Evolutionary conservation across 2,797 vertebrate species (phyloP), one percentile per base, ranked within the genome.

Genomic region (Sorex maritimensis): DNA sequence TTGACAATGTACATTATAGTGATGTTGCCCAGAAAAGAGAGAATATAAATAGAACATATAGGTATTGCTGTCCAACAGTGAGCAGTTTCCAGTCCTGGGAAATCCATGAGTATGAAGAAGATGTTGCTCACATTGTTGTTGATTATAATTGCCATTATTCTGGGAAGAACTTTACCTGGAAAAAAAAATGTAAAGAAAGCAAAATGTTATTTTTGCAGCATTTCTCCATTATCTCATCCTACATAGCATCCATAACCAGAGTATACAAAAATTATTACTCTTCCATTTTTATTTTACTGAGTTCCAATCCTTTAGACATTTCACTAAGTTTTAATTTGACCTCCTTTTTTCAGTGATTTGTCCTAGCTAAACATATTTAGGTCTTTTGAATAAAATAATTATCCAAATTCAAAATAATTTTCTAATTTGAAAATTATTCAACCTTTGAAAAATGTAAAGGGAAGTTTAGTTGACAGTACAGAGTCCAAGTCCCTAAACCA

Each of bases 21-120:
- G 44, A 94, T 41, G 15, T 97, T 97, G n/a, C 95, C 95, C 10
- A 96, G 15, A 17, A 94, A 67, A 49, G 95, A 95, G 12, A 96
- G 90, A 72, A 82, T 6, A 52, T 95, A 97, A 52, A 95, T 82
- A 14, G 41, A 44, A 38, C 93, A 97, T 26, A 95, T 13, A 65
- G 91, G 93, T 68, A 96, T 10, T n/a, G 95, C 92, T 52, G 93
- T 95, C 92, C 93, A 95, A 44, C 38, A 83, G 11, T 95, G 92
- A 65, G 87, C 58, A 24, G 19, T 7, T 23, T 96, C 94, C 14
- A 96, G 34, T 9, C 93, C 94, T 3, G 89, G 93, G 10, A 96
- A 69, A 34, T 95, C 94, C 93, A 96, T 94, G 87, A 97, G 19
- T 49, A 95, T 71, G 52, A 97, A 96, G 75, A 90, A 86, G 38